Percentiles rank a stretch among this genome's conserved stretches.
phyloP scores from a whole-genome alignment of 2,888 invertebrate species.

The Leptodirus hochenwartii region DNA sequence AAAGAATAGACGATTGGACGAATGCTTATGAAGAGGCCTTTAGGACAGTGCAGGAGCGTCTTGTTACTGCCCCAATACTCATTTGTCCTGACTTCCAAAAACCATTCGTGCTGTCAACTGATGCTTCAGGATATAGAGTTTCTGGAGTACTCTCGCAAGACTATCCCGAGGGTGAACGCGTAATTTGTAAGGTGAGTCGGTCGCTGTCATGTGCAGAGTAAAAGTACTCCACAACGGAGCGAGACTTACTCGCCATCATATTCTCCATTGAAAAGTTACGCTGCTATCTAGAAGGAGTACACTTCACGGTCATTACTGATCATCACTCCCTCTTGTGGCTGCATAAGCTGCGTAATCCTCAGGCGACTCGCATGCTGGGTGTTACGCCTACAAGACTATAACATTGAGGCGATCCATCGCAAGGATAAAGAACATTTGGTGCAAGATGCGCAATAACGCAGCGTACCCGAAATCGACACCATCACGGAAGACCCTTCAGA shows the following conservation, averaged over 20 bases:
- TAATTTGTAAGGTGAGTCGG: slow-evolving; percentile 11
- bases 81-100: slow-evolving; percentile 6
- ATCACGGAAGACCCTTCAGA: too few relatives aligned
- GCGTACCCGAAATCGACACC: too few relatives aligned
- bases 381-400: slow-evolving; percentile 12
- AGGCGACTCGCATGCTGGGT: slow-evolving; percentile 13
- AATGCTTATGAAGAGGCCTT: too few relatives aligned
- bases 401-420: slow-evolving; percentile 12
- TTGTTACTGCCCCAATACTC: slow-evolving; percentile 6
- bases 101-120: slow-evolving; percentile 7
- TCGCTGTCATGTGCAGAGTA: slow-evolving; percentile 10
- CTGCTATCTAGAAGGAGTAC: slow-evolving; percentile 12
- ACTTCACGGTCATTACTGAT: slow-evolving; percentile 13
- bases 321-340: slow-evolving; percentile 12
- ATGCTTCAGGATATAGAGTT: slow-evolving; percentile 7
- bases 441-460: slow-evolving; percentile 9
- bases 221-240: slow-evolving; percentile 12
- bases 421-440: slow-evolving; percentile 10
- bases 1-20: too few relatives aligned
- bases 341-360: slow-evolving; percentile 11
- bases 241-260: slow-evolving; percentile 14
- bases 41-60: slow-evolving; percentile 1
- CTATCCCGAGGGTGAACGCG: background rate
- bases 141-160: slow-evolving; percentile 8
- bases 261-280: slow-evolving; percentile 14